These are phyloP conservation scores for Sphaeridia pumilis DNA, from an alignment of 2,888 invertebrate genomes.

Conservation along the genomic window DNA sequence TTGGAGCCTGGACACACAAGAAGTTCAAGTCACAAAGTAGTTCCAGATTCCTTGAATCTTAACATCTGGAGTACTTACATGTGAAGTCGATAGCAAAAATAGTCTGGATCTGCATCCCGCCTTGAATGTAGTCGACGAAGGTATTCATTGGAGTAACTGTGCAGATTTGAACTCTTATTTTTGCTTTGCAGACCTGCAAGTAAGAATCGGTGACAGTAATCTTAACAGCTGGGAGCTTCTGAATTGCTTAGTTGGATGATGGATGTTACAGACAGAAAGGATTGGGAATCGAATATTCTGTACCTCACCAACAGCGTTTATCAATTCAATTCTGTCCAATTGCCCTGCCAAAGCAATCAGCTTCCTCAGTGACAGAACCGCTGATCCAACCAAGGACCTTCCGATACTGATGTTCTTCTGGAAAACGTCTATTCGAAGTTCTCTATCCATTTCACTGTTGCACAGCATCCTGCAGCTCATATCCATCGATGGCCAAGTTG, in stretches of 20 bases:
- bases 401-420: conserved; percentile 39
- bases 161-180: conserved; percentile 3
- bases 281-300: no score
- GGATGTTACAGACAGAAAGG: no score
- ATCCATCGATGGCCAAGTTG: conserved; percentile 45
- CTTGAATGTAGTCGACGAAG: conserved; percentile 49
- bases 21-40: not conserved
- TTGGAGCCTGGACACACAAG: conserved; percentile 13
- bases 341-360: no score
- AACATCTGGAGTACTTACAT: conserved; percentile 7
- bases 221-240: no score
- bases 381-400: not conserved
- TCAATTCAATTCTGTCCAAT: no score
- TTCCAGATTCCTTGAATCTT: not conserved
- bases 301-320: no score
- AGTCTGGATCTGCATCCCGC: conserved; percentile 44
- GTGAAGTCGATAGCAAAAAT: conserved; percentile 45
- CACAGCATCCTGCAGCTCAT: conserved; percentile 44
- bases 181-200: conserved; percentile 1
- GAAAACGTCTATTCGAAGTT: conserved; percentile 44
- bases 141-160: conserved; percentile 37
- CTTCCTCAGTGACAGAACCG: not conserved
- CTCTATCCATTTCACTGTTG: conserved; percentile 46
- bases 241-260: no score
- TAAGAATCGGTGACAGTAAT: no score